Percentiles rank a stretch among this genome's conserved stretches.
These are phyloP conservation scores for Xerus inauris DNA, from an alignment of 2,113 vertebrate species.

Conservation along the genomic window DNA sequence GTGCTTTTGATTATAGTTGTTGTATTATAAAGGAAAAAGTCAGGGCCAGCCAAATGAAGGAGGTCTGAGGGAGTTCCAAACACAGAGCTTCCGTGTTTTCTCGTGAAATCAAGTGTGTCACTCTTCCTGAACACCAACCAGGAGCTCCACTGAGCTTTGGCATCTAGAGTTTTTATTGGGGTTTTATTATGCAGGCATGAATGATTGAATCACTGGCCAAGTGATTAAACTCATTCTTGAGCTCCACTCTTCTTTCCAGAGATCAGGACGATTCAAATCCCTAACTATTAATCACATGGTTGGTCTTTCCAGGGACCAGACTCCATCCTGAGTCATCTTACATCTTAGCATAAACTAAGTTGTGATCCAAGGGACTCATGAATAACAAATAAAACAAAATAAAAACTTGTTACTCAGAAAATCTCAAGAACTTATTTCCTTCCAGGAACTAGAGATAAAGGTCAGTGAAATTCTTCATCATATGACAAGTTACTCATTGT, in stretches of 20 bases:
- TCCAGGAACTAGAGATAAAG: background rate
- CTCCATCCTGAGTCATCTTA: background rate
- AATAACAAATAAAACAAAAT: background rate
- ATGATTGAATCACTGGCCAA: background rate
- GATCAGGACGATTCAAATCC: background rate
- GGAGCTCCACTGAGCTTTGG: background rate
- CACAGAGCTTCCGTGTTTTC: background rate
- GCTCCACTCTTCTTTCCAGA: background rate
- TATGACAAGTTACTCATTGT: background rate
- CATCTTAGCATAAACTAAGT: background rate
- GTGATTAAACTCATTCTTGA: background rate
- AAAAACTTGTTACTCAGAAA: background rate
- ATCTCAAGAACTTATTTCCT: background rate
- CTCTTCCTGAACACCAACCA: background rate
- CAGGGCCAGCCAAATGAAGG: background rate
- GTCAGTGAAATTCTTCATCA: background rate
- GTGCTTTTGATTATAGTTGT: background rate
- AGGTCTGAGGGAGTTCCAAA: background rate
- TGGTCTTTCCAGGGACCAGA: background rate
- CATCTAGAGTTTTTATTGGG: background rate
- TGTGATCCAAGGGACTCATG: background rate
- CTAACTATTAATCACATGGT: background rate
- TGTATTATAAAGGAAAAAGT: background rate
- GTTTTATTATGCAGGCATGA: background rate
- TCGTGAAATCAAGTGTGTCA: background rate